phyloP scores from a whole-genome alignment of 1,140 invertebrate species.

The Grapholita molesta region DNA sequence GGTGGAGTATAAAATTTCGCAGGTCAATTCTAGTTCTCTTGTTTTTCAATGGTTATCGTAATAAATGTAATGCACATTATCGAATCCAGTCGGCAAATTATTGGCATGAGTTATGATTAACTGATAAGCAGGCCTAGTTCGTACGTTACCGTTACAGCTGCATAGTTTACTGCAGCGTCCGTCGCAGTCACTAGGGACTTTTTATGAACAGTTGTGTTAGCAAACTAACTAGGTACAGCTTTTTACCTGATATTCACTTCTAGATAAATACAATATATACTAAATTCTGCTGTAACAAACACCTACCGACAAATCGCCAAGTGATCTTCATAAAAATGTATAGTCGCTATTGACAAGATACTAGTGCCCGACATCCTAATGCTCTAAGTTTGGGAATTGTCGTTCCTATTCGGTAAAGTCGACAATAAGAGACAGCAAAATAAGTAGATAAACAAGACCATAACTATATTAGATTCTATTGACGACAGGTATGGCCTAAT shows the following conservation, averaged over 20 bases:
- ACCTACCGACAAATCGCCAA: no score
- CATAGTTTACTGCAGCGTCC: not conserved
- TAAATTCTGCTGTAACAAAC: not conserved
- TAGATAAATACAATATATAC: conserved; percentile 10
- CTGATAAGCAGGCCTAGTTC: not conserved
- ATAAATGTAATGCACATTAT: not conserved
- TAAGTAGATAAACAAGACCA: no score
- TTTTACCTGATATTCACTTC: conserved; percentile 24
- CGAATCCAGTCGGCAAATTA: not conserved
- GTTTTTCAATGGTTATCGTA: no score
- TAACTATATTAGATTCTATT: no score
- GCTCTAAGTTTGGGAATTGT: no score
- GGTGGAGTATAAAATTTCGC: no score
- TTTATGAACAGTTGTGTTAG: conserved; percentile 27
- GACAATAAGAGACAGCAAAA: no score
- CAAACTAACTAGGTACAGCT: conserved; percentile 25
- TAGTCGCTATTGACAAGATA: no score
- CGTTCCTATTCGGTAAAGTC: no score
- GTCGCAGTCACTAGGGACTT: conserved; percentile 24
- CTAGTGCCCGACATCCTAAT: no score
- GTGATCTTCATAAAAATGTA: no score
- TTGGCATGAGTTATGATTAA: not conserved
- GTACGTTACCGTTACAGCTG: not conserved
- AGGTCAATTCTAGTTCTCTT: not conserved
- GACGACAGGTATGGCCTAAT: no score